Conservation (phyloP, 2,113 vertebrate genomes). For the Martes martes region DNA sequence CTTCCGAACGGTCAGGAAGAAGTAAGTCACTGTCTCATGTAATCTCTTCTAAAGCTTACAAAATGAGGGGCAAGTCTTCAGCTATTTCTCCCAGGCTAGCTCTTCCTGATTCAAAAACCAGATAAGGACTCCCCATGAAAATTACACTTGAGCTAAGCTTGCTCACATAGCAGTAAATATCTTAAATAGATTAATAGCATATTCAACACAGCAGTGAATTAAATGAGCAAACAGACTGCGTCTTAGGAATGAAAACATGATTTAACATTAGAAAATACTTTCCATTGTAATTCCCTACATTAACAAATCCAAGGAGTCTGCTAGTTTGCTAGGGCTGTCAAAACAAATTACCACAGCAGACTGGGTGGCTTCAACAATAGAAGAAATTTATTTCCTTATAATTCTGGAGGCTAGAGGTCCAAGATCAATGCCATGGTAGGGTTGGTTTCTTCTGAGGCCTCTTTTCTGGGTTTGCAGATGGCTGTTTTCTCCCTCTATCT, state of each 20-base stretch:
- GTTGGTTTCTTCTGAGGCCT: background rate
- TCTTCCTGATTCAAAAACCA: background rate
- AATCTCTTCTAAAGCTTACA: background rate
- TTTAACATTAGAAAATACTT: conserved; percentile 2
- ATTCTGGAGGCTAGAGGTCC: background rate
- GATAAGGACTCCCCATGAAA: background rate
- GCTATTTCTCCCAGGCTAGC: background rate
- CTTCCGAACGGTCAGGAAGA: background rate
- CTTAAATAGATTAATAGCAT: background rate
- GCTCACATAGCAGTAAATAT: background rate
- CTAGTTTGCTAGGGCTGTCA: background rate
- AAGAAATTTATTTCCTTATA: background rate
- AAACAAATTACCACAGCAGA: background rate
- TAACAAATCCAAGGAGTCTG: background rate
- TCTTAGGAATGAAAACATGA: background rate
- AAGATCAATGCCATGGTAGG: background rate
- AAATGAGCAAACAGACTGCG: background rate
- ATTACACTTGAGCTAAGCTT: background rate
- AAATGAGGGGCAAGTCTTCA: background rate
- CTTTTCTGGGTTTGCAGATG: background rate
- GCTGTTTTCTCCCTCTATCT: background rate
- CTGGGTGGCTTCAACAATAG: background rate
- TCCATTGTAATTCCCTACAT: background rate
- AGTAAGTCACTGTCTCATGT: background rate
- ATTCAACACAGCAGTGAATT: background rate